Evolutionary conservation across 1,140 invertebrate species (phyloP), one percentile per base, ranked within the genome.

Genomic region (Magallana gigas): DNA sequence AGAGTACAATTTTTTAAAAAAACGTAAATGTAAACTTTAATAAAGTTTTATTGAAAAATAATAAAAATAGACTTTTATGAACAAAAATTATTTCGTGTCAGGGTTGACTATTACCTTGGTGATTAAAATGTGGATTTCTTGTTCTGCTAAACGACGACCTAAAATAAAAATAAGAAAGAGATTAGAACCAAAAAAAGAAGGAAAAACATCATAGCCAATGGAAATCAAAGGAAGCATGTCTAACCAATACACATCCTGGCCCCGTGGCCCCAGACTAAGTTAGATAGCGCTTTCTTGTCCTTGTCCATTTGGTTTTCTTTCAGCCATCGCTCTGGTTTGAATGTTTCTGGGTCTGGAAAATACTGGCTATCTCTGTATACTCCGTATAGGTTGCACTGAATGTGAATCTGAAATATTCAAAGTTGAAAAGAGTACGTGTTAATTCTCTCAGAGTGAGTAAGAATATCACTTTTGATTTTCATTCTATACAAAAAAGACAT

Each of bases 251-350:
- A 96, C 95, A 96, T 96, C 57, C 96, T 89, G 6, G 93, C 91
- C 0, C 98, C 98, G 85, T 96, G 96, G 0, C 98, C 98, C 95
- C 99, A 99, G 0, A 98, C 97, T 5, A 97, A 92, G 59, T 92
- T 93, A 14, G 93, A 98, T 97, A 99, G 71, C 97, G 96, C 94
- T 98, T 97, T 8, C 14, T 96, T 93, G 92, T 96, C 98, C 86
- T 97, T 95, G 59, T 96, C 94, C 5, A 98, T 97, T 80, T 97
- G 90, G 60, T 90, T 92, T 57, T 93, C 91, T 64, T 90, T 89
- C n/a, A 96, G 89, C 94, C 96, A 96, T 86, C 97, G 94, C 90
- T 97, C 97, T 0, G 97, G 97, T 1, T 96, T 94, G 90, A 97
- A 97, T 48, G 95, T 94, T 62, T 97, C 95, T 0, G 97, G 97